These are phyloP conservation scores for Polydrusus pterygomalis DNA, from an alignment of 2,888 invertebrate species.

Conservation along the genomic window DNA sequence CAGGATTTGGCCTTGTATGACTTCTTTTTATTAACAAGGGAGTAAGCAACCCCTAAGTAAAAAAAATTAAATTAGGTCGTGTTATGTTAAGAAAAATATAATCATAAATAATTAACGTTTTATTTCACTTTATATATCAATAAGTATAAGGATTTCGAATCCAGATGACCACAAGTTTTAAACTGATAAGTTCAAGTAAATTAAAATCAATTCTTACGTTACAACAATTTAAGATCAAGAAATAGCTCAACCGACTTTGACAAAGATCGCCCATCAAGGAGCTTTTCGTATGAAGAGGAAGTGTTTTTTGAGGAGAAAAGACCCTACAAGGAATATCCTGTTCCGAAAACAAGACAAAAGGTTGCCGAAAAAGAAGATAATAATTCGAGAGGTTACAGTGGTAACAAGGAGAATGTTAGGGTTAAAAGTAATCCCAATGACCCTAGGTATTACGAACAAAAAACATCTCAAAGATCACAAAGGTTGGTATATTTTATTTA, in stretches of 20 bases:
- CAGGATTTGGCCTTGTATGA: too few species aligned
- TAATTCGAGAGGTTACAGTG: constrained; percentile 8
- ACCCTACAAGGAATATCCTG: constrained; percentile 62
- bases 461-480: constrained; percentile 15
- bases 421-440: constrained; percentile 57
- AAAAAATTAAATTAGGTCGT: too few species aligned
- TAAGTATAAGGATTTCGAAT: too few species aligned
- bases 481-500: constrained; percentile 17
- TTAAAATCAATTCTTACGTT: not conserved
- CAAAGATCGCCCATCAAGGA: constrained; percentile 55
- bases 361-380: constrained; percentile 30
- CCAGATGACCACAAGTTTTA: too few species aligned
- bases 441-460: constrained; percentile 62
- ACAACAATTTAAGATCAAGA: constrained; percentile 54
- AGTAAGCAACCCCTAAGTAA: too few species aligned
- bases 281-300: constrained; percentile 60
- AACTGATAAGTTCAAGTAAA: not conserved
- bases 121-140: too few species aligned
- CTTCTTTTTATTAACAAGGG: too few species aligned
- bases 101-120: too few species aligned
- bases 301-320: constrained; percentile 62
- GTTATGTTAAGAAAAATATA: too few species aligned
- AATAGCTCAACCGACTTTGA: constrained; percentile 59
- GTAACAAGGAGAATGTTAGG: constrained; percentile 25
- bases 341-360: constrained; percentile 64